These are phyloP conservation scores for Dysdera silvatica DNA, from an alignment of 1,140 invertebrate genomes.

Conservation along the genomic window DNA sequence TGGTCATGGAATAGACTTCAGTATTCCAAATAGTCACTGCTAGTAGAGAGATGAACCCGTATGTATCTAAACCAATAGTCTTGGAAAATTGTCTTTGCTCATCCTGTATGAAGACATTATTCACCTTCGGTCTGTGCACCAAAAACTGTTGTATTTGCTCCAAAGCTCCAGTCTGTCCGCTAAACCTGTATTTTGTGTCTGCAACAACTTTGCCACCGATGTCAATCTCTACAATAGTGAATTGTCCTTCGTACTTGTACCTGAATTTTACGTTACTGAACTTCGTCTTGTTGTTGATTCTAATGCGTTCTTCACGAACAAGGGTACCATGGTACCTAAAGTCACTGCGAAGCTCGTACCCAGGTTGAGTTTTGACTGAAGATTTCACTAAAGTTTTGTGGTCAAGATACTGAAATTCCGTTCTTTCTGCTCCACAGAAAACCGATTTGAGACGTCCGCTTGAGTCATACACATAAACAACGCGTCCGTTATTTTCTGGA, in stretches of 20 bases:
- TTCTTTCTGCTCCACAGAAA: slow-evolving; percentile 75
- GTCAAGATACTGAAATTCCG: slow-evolving; percentile 69
- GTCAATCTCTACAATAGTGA: slow-evolving; percentile 31
- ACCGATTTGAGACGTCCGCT: slow-evolving; percentile 68
- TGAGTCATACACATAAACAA: slow-evolving; percentile 79
- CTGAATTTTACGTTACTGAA: slow-evolving; percentile 83
- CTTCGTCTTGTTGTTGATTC: slow-evolving; percentile 78
- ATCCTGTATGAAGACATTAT: slow-evolving; percentile 34
- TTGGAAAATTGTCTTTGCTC: slow-evolving; percentile 32
- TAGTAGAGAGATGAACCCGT: slow-evolving; percentile 65
- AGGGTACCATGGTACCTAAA: slow-evolving; percentile 56
- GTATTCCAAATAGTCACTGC: slow-evolving; percentile 34
- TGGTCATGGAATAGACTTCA: slow-evolving; percentile 31
- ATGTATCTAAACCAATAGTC: slow-evolving; percentile 51
- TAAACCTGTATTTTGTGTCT: slow-evolving; percentile 55
- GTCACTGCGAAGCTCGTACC: slow-evolving; percentile 43
- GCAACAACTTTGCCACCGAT: slow-evolving; percentile 29
- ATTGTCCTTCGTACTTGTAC: slow-evolving; percentile 69
- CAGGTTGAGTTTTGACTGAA: slow-evolving; percentile 66
- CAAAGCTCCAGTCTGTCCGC: slow-evolving; percentile 65
- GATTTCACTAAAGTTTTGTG: slow-evolving; percentile 71
- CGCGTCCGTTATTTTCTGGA: slow-evolving; percentile 76
- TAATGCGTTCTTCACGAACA: slow-evolving; percentile 69
- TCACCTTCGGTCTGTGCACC: slow-evolving; percentile 41
- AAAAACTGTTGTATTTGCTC: slow-evolving; percentile 61